Evolutionary conservation across 2,888 invertebrate genomes (phyloP).

Genomic region (Drosophila heteroneura): DNA sequence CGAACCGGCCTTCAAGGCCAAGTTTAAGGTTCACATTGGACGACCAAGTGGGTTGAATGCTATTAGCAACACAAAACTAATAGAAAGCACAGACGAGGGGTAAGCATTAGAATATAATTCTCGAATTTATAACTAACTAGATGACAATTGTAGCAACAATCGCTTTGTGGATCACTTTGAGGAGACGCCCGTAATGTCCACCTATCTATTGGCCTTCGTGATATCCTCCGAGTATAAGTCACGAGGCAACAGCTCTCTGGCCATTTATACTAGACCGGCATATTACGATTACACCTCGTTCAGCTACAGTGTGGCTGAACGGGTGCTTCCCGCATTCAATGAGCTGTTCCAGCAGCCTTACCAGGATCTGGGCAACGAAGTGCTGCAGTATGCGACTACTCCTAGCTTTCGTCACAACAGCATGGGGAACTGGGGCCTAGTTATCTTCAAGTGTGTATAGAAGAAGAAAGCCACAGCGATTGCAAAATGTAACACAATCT

Average conservation of each 20-base stretch:
- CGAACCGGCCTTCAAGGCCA: conserved; percentile 89
- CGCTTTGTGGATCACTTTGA: conserved; percentile 73
- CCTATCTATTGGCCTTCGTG: conserved; percentile 93
- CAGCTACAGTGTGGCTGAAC: conserved; percentile 85
- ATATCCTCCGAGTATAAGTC: conserved; percentile 87
- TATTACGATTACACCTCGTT: conserved; percentile 89
- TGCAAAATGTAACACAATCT: neutral
- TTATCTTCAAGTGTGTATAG: conserved; percentile 90
- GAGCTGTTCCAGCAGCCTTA: conserved; percentile 90
- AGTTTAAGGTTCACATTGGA: conserved; percentile 88
- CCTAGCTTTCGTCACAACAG: conserved; percentile 92
- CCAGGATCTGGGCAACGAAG: conserved; percentile 86
- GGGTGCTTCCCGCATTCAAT: conserved; percentile 84
- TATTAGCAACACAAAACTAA: conserved; percentile 78
- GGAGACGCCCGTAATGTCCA: conserved; percentile 89
- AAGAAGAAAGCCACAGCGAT: neutral
- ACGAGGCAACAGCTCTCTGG: conserved; percentile 55
- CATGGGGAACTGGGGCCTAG: conserved; percentile 96
- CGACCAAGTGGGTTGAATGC: conserved; percentile 84
- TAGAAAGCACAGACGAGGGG: conserved; percentile 52
- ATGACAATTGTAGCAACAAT: conserved; percentile 42
- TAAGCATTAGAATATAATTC: conserved; percentile 25
- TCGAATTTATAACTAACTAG: neutral
- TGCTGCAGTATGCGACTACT: conserved; percentile 92
- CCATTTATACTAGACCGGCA: conserved; percentile 89